phyloP scores from a whole-genome alignment of 2,113 vertebrate genomes.

The Platichthys stellatus region DNA sequence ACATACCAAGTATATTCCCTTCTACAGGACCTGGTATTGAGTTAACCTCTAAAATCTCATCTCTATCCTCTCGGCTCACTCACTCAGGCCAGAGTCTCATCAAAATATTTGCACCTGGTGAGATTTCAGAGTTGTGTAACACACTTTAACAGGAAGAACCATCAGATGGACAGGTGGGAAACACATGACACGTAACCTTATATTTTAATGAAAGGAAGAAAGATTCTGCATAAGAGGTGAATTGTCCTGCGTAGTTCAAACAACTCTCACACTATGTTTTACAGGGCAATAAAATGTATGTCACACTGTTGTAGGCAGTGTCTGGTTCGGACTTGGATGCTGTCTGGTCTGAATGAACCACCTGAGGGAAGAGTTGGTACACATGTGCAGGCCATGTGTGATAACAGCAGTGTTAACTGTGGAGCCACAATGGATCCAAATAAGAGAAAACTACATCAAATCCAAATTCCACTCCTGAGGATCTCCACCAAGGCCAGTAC shows the following conservation, averaged over 20 bases:
- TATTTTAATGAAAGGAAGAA: not conserved
- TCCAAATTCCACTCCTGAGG: not conserved
- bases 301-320: constrained; percentile 26
- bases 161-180: constrained; percentile 6
- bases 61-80: constrained; percentile 24
- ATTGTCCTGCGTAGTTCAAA: not conserved
- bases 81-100: constrained; percentile 40
- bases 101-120: constrained; percentile 50
- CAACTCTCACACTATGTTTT: constrained; percentile 34
- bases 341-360: constrained; percentile 39
- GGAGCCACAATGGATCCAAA: constrained; percentile 7
- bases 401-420: constrained; percentile 4
- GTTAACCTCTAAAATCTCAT: constrained; percentile 38
- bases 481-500: too few species aligned
- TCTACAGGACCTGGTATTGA: constrained; percentile 18
- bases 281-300: constrained; percentile 50
- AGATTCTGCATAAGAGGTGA: not conserved
- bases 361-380: constrained; percentile 38
- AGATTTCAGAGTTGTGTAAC: constrained; percentile 42
- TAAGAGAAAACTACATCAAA: not conserved
- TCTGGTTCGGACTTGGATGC: constrained; percentile 12
- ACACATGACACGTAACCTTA: not conserved
- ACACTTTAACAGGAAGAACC: constrained; percentile 21
- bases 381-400: constrained; percentile 67
- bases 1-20: constrained; percentile 50